Conservation (phyloP, 2,797 vertebrate species). For the Acanthurus tractus region DNA sequence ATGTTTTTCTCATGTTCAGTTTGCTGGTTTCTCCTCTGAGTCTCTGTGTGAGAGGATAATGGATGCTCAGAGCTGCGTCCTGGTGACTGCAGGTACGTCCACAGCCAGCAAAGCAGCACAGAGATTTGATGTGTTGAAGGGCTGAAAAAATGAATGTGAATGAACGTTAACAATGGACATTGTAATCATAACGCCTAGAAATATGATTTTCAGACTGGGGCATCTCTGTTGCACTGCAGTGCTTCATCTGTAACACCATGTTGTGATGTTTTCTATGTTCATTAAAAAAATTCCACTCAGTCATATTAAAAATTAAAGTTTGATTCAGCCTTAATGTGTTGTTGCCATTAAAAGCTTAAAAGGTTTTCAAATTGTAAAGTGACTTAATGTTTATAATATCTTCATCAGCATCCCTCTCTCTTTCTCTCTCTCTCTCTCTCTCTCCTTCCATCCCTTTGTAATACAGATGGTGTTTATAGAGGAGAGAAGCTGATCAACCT, state of each 20-base stretch:
- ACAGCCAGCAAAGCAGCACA: conserved; percentile 1
- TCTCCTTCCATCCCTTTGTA: conserved; percentile 8
- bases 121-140: conserved; percentile 18
- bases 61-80: conserved; percentile 82
- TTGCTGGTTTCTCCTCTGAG: conserved; percentile 89
- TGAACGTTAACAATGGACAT: no score
- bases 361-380: conserved; percentile 31
- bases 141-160: neutral
- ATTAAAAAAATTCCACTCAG: no score
- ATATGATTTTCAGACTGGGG: no score
- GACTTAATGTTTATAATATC: conserved; percentile 16
- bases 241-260: no score
- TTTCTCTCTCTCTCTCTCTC: neutral
- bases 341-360: neutral
- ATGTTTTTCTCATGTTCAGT: conserved; percentile 71
- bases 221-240: no score
- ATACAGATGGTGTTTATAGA: conserved; percentile 86
- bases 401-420: neutral
- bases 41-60: conserved; percentile 86
- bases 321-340: no score
- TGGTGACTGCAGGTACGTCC: conserved; percentile 86
- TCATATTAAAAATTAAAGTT: no score
- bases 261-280: no score
- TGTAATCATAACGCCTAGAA: no score
- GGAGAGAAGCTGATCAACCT: conserved; percentile 89